A percentile compares a stretch with the other conserved stretches of the same genome.
Evolutionary conservation across 2,888 invertebrate genomes (phyloP).

Genomic region (Tinea semifulvella): DNA sequence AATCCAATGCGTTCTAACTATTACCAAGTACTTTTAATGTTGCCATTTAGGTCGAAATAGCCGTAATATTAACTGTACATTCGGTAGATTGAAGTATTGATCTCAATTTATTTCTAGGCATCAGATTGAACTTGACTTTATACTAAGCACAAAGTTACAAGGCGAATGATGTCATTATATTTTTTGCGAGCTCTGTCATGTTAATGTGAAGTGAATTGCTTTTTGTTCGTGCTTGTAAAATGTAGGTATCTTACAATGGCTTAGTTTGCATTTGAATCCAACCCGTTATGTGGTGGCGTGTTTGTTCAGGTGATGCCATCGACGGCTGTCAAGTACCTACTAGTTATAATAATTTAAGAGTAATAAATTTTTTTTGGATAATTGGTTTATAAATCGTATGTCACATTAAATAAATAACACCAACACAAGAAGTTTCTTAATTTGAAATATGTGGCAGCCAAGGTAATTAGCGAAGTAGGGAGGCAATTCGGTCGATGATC

Average conservation of each 20-base stretch:
- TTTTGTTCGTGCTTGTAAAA: conserved; percentile 48
- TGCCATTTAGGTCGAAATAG: conserved; percentile 40
- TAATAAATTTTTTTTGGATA: too few species aligned
- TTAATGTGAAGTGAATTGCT: conserved; percentile 48
- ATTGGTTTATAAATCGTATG: too few species aligned
- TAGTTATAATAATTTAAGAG: conserved; percentile 16
- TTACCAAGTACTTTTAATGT: conserved; percentile 14
- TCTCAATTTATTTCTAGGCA: conserved; percentile 29
- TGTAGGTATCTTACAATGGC: conserved; percentile 35
- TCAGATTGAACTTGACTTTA: conserved; percentile 8
- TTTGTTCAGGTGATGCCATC: conserved; percentile 25
- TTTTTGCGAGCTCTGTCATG: conserved; percentile 43
- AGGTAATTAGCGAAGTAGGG: conserved; percentile 11
- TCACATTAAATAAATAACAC: too few species aligned
- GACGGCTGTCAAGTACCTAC: conserved; percentile 1
- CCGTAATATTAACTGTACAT: conserved; percentile 47
- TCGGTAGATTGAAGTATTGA: conserved; percentile 32
- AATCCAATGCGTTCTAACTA: neutral
- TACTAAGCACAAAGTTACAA: conserved; percentile 21
- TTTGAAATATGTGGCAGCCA: conserved; percentile 4
- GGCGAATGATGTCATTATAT: conserved; percentile 46
- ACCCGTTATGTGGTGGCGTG: conserved; percentile 21
- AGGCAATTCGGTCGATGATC: conserved; percentile 34
- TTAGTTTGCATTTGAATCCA: conserved; percentile 40
- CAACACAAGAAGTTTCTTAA: neutral